These are phyloP conservation scores for Budorcas taxicolor DNA, from an alignment of 2,113 vertebrate species.

Conservation along the genomic window DNA sequence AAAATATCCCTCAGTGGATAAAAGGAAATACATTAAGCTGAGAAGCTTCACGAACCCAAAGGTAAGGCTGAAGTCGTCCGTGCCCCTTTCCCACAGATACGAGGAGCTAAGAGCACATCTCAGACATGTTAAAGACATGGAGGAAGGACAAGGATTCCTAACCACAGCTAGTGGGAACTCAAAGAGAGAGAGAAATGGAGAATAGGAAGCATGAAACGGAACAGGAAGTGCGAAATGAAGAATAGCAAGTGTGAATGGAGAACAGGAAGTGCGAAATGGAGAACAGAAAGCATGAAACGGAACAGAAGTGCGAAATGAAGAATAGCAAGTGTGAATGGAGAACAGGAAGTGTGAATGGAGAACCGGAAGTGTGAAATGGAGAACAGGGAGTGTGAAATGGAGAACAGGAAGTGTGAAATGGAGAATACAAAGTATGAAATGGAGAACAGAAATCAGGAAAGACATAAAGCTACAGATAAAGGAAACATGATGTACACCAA, in stretches of 20 bases:
- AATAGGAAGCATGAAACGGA: neutral
- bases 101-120: neutral
- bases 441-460: neutral
- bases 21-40: neutral
- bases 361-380: neutral
- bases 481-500: neutral
- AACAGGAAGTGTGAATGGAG: no score
- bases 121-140: neutral
- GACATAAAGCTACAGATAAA: neutral
- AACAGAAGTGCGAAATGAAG: accelerated
- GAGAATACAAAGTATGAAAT: no score
- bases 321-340: neutral
- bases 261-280: neutral
- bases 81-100: neutral
- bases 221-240: accelerated
- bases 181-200: neutral
- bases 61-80: neutral
- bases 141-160: neutral
- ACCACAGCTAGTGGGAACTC: neutral
- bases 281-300: neutral
- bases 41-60: neutral
- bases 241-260: no score
- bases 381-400: neutral
- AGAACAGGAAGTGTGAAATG: neutral
- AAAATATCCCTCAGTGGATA: neutral